Evolutionary conservation across 2,888 invertebrate genomes (phyloP), one percentile per base, ranked within the genome.

Genomic region (Omphaloscelis lunosa): DNA sequence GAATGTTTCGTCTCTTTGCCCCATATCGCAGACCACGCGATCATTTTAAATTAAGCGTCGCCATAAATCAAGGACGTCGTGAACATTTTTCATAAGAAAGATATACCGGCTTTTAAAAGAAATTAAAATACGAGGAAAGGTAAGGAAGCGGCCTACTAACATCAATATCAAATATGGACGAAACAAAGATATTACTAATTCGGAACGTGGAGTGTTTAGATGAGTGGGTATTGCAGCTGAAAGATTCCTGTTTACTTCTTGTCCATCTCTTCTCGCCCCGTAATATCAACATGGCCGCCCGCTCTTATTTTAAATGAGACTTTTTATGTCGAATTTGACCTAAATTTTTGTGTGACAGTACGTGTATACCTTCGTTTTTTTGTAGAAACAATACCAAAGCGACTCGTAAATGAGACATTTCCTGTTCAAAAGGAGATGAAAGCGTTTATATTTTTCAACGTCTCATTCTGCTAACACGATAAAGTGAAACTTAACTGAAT

Each of bases 41-140:
- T 84, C 83, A 85, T 88, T 88, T 84, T 86, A 86, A 89, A 90
- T 88, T 82, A 85, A 88, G 85, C 86, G 77, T 77, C 84, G 84
- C 89, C 83, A 89, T 90, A 90, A 93, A 94, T 94, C 93, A 94
- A 94, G 95, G 95, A 93, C 94, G 92, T 90, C 85, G 85, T 68
- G 89, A 79, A 82, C 82, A 88, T 89, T 84, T 89, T 90, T 90
- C 89, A 89, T 85, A 72, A 39, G 85, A 91, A 90, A 88, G 72
- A 81, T 87, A 72, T 77, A 56, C 78, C 71, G 68, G 76, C 73
- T 85, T 88, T 85, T 79, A 85, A 87, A 83, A 75, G 77, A 83
- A 78, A 82, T 80, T 75, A 80, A 87, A 87, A 83, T 89, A 88
- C 87, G 74, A 73, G 77, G 87, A 89, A 89, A 82, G 75, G 61